Conservation (phyloP, 2,888 invertebrate genomes). For the Polyommatus icarus region DNA sequence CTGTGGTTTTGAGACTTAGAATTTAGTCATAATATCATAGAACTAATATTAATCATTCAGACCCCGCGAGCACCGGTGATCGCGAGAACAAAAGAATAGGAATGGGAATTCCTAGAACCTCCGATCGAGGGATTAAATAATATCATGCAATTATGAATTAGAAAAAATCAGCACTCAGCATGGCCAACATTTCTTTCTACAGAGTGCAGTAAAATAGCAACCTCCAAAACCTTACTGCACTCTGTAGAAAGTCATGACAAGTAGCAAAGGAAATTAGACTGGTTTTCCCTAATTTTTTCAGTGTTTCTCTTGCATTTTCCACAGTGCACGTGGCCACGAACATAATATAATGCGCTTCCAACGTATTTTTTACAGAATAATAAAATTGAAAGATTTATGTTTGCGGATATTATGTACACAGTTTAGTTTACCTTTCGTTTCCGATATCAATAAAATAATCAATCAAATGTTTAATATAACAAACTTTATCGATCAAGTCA, state of each 20-base stretch:
- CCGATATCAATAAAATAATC: slow-evolving; percentile 35
- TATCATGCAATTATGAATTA: too few species aligned
- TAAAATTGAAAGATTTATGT: slow-evolving; percentile 18
- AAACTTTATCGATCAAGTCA: slow-evolving; percentile 28
- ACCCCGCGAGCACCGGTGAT: too few species aligned
- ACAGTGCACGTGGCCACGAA: neutral
- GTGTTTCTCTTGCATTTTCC: neutral
- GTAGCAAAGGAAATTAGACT: neutral
- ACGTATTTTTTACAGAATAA: neutral
- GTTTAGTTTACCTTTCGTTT: slow-evolving; percentile 33
- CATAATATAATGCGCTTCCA: neutral
- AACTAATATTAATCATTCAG: too few species aligned
- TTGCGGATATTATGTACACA: slow-evolving; percentile 17
- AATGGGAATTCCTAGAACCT: too few species aligned
- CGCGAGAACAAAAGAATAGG: too few species aligned
- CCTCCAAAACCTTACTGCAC: too few species aligned
- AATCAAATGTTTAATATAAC: slow-evolving; percentile 29
- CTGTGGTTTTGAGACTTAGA: too few species aligned
- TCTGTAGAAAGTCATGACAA: too few species aligned
- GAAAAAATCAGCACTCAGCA: too few species aligned
- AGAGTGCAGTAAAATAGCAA: neutral
- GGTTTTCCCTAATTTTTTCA: neutral
- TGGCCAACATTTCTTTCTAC: too few species aligned
- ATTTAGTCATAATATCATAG: too few species aligned
- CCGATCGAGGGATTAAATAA: too few species aligned